Evolutionary conservation across 2,888 invertebrate genomes (phyloP).

Genomic region (Octodonta nipae): DNA sequence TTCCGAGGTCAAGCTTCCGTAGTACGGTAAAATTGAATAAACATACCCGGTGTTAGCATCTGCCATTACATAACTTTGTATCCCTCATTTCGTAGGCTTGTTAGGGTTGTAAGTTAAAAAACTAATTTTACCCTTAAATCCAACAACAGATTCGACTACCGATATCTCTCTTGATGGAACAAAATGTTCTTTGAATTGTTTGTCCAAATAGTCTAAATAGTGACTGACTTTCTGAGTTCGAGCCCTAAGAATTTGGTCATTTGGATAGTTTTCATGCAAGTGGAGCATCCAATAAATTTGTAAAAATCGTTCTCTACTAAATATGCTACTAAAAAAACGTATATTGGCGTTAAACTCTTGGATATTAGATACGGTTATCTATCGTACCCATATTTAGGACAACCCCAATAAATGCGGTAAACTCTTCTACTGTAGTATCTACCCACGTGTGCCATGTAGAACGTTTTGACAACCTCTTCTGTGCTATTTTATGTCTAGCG

Average conservation of each 20-base stretch:
- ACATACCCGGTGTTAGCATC: too few relatives aligned
- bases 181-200: slow-evolving; percentile 4
- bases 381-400: slow-evolving; percentile 1
- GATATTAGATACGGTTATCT: not conserved
- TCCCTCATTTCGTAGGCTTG: slow-evolving; percentile 2
- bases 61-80: too few relatives aligned
- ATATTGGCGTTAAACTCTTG: not conserved
- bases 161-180: slow-evolving; percentile 3
- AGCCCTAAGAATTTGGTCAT: slow-evolving; percentile 3
- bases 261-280: slow-evolving; percentile 2
- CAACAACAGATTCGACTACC: not conserved
- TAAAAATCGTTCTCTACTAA: not conserved
- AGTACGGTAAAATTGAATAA: too few relatives aligned
- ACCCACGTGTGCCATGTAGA: slow-evolving; percentile 1
- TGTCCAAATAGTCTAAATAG: slow-evolving; percentile 4
- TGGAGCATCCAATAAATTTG: too few relatives aligned
- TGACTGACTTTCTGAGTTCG: slow-evolving; percentile 1
- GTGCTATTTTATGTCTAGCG: not conserved
- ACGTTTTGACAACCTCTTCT: not conserved
- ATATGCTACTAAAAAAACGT: slow-evolving; percentile 1
- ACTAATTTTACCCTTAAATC: slow-evolving; percentile 5
- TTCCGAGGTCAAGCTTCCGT: too few relatives aligned
- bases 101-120: not conserved
- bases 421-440: not conserved
- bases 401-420: not conserved